These are phyloP conservation scores for Neomorphus geoffroyi DNA, from an alignment of 2,797 vertebrate genomes.

Conservation along the genomic window DNA sequence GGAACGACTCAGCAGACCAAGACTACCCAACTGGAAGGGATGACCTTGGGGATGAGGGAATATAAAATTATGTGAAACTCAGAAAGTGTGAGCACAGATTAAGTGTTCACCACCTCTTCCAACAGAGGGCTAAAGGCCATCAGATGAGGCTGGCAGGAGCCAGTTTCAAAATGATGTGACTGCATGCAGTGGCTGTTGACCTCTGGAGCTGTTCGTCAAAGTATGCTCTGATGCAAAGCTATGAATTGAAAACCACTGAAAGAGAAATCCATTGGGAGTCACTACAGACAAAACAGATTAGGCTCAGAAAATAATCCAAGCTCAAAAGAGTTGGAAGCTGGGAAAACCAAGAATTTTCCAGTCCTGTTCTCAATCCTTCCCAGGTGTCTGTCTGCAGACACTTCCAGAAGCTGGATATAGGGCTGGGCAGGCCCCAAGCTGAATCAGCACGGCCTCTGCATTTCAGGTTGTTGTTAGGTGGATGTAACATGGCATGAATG, in stretches of 20 bases:
- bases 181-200: background rate
- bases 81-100: background rate
- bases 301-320: background rate
- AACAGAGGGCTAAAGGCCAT: background rate
- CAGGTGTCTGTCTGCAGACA: background rate
- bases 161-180: background rate
- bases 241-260: background rate
- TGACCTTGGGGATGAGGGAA: background rate
- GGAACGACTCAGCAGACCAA: background rate
- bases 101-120: background rate
- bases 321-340: background rate
- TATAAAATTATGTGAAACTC: background rate
- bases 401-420: background rate
- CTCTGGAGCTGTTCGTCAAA: background rate
- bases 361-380: background rate
- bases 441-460: background rate
- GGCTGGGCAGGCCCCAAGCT: background rate
- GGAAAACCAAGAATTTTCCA: background rate
- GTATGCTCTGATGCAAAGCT: background rate
- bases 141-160: background rate
- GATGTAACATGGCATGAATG: background rate
- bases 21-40: background rate
- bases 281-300: background rate
- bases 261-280: background rate
- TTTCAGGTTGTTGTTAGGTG: background rate